Conservation (phyloP, 2,888 invertebrate species). For the Anagyrus pseudococci region DNA sequence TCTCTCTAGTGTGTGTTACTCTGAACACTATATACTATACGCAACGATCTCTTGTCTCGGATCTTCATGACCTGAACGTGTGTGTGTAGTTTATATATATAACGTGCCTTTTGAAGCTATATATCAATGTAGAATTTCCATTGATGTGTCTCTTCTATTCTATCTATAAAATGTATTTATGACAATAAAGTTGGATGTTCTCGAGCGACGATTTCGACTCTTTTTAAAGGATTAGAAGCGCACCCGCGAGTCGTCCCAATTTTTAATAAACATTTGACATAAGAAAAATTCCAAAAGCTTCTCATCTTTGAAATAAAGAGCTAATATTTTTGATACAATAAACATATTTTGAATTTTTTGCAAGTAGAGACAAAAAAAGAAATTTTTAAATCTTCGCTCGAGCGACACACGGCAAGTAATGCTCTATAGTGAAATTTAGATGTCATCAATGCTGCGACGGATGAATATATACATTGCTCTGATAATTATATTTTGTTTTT, state of each 20-base stretch:
- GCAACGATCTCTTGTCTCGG: conserved; percentile 19
- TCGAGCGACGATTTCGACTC: conserved; percentile 7
- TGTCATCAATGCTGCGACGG: conserved; percentile 22
- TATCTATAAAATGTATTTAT: conserved; percentile 26
- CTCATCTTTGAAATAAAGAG: too few relatives aligned
- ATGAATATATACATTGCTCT: conserved; percentile 24
- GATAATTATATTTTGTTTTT: conserved; percentile 29
- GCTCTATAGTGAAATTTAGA: conserved; percentile 28
- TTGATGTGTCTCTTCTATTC: conserved; percentile 32
- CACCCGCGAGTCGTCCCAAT: too few relatives aligned
- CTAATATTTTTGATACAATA: too few relatives aligned
- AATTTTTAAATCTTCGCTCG: too few relatives aligned
- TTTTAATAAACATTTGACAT: too few relatives aligned
- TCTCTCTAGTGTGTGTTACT: conserved; percentile 19
- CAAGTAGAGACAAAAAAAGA: too few relatives aligned
- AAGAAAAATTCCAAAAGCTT: too few relatives aligned
- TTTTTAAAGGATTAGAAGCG: too few relatives aligned
- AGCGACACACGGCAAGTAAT: conserved; percentile 9
- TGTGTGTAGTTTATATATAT: conserved; percentile 27
- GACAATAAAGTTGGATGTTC: conserved; percentile 22
- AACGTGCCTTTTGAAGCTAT: conserved; percentile 23
- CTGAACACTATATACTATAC: conserved; percentile 19
- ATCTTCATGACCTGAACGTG: conserved; percentile 25
- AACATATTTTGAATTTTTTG: too few relatives aligned
- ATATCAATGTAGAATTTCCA: conserved; percentile 35